These are phyloP conservation scores for Achroia grisella DNA, from an alignment of 1,140 invertebrate species.

Conservation along the genomic window DNA sequence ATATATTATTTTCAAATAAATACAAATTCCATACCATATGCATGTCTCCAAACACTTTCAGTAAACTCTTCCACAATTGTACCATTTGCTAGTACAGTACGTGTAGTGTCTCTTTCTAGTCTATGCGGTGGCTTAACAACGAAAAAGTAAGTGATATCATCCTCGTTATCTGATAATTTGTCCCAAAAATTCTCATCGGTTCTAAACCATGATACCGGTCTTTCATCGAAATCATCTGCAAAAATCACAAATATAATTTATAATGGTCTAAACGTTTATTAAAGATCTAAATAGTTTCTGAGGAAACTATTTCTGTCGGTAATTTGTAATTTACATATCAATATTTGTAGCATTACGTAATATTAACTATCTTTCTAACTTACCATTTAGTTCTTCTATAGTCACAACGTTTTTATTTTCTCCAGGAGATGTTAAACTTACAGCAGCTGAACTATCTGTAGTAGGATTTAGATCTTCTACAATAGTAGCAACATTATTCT, in stretches of 20 bases:
- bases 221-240: neutral
- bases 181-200: constrained; percentile 28
- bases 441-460: neutral
- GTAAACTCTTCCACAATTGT: constrained; percentile 30
- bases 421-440: neutral
- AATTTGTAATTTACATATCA: too few species aligned
- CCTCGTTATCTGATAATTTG: constrained; percentile 10
- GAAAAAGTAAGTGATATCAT: constrained; percentile 24
- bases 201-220: constrained; percentile 18
- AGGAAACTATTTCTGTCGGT: neutral
- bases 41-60: constrained; percentile 17
- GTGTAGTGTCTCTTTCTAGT: constrained; percentile 28
- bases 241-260: too few species aligned
- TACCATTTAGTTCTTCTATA: too few species aligned
- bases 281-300: too few species aligned
- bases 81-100: constrained; percentile 34
- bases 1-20: too few species aligned
- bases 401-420: neutral
- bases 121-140: constrained; percentile 20
- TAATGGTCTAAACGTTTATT: too few species aligned
- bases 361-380: too few species aligned
- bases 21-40: constrained; percentile 17
- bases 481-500: too few species aligned
- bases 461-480: neutral
- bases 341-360: too few species aligned